These are phyloP conservation scores for Thunnus albacares DNA, from an alignment of 2,797 vertebrate species.

Conservation along the genomic window DNA sequence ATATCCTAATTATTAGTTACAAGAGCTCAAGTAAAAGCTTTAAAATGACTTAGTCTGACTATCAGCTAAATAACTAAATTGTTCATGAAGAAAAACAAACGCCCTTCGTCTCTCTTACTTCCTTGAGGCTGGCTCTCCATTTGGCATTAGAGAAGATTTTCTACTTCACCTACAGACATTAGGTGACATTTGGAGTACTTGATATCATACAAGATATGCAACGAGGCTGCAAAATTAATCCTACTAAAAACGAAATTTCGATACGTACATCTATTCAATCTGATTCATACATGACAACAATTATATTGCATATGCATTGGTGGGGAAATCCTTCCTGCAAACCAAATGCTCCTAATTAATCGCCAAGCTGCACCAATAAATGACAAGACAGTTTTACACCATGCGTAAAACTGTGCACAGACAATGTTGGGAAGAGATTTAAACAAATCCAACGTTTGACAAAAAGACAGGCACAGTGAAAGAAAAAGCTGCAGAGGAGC, in stretches of 20 bases:
- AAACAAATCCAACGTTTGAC: background rate
- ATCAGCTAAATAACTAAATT: background rate
- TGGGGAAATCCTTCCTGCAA: constrained; percentile 4
- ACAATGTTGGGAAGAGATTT: background rate
- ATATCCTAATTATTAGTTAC: background rate
- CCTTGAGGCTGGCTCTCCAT: no score
- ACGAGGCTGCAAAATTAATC: no score
- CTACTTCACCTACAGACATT: no score
- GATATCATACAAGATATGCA: no score
- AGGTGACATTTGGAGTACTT: no score
- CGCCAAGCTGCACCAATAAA: background rate
- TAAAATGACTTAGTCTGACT: background rate
- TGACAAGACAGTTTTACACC: no score
- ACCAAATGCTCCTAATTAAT: background rate
- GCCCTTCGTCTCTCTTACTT: no score
- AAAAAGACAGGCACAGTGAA: background rate
- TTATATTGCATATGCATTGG: background rate
- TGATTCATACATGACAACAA: background rate
- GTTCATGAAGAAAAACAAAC: background rate
- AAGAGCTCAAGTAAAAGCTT: no score
- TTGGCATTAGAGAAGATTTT: no score
- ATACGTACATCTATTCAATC: background rate
- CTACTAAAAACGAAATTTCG: background rate
- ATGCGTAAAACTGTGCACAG: background rate
- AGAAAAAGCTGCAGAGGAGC: constrained; percentile 21